These are phyloP conservation scores for Lathamus discolor DNA, from an alignment of 2,113 vertebrate species.

Conservation along the genomic window DNA sequence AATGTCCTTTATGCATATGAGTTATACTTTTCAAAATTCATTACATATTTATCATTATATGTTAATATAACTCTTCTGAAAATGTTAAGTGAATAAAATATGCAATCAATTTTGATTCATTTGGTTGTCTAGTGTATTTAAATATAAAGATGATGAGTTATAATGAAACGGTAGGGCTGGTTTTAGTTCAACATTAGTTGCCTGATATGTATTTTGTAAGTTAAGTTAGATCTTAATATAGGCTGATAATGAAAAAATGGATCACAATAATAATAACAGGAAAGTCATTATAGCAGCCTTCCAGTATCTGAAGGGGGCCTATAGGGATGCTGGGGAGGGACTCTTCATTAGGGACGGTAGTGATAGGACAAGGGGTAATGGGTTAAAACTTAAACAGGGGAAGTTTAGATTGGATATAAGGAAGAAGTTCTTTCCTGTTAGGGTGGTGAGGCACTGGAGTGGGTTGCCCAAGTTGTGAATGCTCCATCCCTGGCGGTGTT, in stretches of 20 bases:
- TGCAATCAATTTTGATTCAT: background rate
- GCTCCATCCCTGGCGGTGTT: too few species aligned
- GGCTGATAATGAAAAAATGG: constrained; percentile 13
- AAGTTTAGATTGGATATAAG: too few species aligned
- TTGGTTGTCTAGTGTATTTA: background rate
- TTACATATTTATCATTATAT: background rate
- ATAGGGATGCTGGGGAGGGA: too few species aligned
- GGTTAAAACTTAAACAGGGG: too few species aligned
- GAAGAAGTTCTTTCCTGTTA: too few species aligned
- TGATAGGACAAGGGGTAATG: too few species aligned
- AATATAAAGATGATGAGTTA: background rate
- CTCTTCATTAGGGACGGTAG: too few species aligned
- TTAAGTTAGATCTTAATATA: constrained; percentile 34
- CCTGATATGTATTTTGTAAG: constrained; percentile 2
- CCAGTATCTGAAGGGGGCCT: too few species aligned
- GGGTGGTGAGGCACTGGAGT: too few species aligned
- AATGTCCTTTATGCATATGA: background rate
- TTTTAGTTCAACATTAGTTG: constrained; percentile 15
- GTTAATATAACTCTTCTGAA: background rate
- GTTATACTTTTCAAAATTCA: background rate
- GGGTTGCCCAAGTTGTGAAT: too few species aligned
- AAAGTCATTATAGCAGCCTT: constrained; percentile 21
- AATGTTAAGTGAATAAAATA: background rate
- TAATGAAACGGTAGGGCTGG: background rate
- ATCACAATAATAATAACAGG: constrained; percentile 38